Evolutionary conservation across 2,113 vertebrate genomes (phyloP).

Genomic region (Cariama cristata): DNA sequence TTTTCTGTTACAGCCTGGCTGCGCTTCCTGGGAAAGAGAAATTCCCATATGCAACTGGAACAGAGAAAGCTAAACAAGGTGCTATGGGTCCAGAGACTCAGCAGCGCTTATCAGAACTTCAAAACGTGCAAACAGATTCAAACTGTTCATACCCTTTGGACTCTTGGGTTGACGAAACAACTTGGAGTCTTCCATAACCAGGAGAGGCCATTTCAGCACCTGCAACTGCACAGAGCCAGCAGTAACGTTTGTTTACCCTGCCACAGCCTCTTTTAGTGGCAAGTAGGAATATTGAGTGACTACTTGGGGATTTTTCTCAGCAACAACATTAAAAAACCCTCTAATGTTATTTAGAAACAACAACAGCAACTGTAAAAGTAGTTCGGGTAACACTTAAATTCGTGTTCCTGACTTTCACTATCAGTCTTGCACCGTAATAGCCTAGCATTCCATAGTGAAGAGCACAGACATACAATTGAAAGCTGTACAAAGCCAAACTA

Average conservation of each 20-base stretch:
- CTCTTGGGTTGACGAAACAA: not conserved
- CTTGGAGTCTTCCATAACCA: not conserved
- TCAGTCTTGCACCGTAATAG: not conserved
- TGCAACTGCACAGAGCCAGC: not conserved
- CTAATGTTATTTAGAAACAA: not conserved
- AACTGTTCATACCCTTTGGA: not conserved
- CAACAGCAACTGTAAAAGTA: not conserved
- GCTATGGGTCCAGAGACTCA: not conserved
- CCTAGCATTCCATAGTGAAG: not conserved
- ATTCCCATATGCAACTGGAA: not conserved
- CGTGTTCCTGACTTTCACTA: fast-evolving
- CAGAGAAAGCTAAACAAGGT: not conserved
- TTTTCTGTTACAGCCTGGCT: not conserved
- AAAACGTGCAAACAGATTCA: not conserved
- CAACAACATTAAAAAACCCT: not conserved
- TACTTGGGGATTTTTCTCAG: not conserved
- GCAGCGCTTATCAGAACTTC: not conserved
- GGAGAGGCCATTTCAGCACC: not conserved
- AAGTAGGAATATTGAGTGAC: fast-evolving
- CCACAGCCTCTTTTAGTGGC: not conserved
- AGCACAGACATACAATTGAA: not conserved
- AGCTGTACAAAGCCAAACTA: not conserved
- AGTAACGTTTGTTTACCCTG: not conserved
- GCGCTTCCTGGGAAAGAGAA: not conserved
- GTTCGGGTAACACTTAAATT: not conserved